Evolutionary conservation across 2,888 invertebrate species (phyloP).

Genomic region (Julus scandinavius): DNA sequence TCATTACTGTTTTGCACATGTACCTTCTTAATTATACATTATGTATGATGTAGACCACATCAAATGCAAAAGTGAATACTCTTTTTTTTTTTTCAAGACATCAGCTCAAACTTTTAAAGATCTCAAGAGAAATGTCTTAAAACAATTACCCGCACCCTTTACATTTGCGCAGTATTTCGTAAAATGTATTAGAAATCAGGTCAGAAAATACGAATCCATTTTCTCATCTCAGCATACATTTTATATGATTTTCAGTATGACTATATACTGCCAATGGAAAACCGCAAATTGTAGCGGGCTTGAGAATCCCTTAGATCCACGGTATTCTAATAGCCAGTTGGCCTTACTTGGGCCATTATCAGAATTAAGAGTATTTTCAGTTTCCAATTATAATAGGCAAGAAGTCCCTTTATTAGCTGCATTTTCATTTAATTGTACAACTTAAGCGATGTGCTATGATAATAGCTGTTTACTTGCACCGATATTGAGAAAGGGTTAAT

Average conservation of each 20-base stretch:
- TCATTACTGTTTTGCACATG: no score
- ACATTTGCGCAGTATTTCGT: not conserved
- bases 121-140: not conserved
- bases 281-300: not conserved
- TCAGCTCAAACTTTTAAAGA: not conserved
- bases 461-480: conserved; percentile 5
- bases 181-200: not conserved
- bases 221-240: not conserved
- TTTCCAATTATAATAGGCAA: conserved; percentile 13
- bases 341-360: no score
- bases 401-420: conserved; percentile 17
- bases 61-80: not conserved
- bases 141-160: not conserved
- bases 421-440: not conserved
- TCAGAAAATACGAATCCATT: no score
- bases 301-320: not conserved
- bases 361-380: not conserved
- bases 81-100: not conserved
- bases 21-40: no score
- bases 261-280: not conserved
- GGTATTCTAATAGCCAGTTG: not conserved
- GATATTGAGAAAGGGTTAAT: conserved; percentile 17
- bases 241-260: not conserved
- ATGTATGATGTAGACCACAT: not conserved
- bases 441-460: conserved; percentile 3